Evolutionary conservation across 1,140 invertebrate genomes (phyloP), one percentile per base, ranked within the genome.

Genomic region (Drosophila saltans): DNA sequence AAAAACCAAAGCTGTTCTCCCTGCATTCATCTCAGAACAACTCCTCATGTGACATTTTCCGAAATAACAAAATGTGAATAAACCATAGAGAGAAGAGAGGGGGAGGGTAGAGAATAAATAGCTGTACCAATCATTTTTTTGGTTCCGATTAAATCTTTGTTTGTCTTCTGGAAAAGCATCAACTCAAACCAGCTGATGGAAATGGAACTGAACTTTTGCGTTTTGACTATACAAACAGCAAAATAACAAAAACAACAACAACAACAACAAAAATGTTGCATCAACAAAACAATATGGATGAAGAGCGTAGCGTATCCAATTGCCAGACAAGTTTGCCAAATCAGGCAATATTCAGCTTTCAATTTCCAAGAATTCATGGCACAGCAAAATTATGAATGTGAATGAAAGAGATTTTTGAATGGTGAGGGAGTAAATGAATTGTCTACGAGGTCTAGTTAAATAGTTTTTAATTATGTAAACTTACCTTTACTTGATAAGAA

Each of bases 401-500:
- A 66, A 48, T 80, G 76, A 7, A 36, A 6, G 33, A 36, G 33
- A 4, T 36, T 36, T 6, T 36, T 6, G 33, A 36, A 36, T 36
- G 6, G 33, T 36, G 33, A 36, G 33, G 33, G 33, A 36, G 33
- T 36, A 5, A 36, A 36, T 36, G 66, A 66, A 72, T 63, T 69
- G 24, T 21, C 39, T 43, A 40, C 39, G n/a, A 40, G 16, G 36
- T 36, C 21, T 41, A 24, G 26, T 52, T 8, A 21, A 40, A 36
- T 6, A 36, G 33, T 36, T 36, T 36, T 36, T 36, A 6, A 36
- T 36, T 7, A 36, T 36, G 2, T 30, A 30, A 79, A 92, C 95
- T 95, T 94, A 98, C 98, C 97, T 99, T 98, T 92, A 99, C 98
- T 94, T 99, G 98, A 94, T 99, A 99, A 83, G 98, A 98, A 94